phyloP scores from a whole-genome alignment of 2,797 vertebrate species.

The Caiman crocodilus region DNA sequence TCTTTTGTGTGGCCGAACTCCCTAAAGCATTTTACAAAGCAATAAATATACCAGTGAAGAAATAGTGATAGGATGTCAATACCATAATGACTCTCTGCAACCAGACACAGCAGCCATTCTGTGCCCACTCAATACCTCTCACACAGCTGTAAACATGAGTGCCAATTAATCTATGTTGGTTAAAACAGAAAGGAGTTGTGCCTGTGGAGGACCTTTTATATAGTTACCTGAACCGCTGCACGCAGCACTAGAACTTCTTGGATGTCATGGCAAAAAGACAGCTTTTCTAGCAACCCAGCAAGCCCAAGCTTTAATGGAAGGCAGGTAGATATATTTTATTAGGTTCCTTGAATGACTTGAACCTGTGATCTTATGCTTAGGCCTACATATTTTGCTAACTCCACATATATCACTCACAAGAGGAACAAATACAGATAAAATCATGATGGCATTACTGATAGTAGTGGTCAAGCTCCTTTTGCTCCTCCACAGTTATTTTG shows the following conservation, averaged over 20 bases:
- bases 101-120: not conserved
- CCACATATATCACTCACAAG: not conserved
- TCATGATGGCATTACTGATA: not conserved
- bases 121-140: not conserved
- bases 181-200: not conserved
- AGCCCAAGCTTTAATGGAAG: not conserved
- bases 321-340: not conserved
- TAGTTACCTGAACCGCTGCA: not conserved
- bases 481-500: not conserved
- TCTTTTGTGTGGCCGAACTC: slow-evolving; percentile 30
- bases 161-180: not conserved
- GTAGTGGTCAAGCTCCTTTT: not conserved
- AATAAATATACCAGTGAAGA: slow-evolving; percentile 22
- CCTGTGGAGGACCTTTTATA: not conserved
- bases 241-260: not conserved
- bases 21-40: slow-evolving; percentile 36
- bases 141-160: not conserved
- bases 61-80: slow-evolving; percentile 15
- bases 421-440: not conserved
- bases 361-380: not conserved
- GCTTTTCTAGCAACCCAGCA: not conserved
- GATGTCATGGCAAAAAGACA: not conserved
- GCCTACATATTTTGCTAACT: not conserved
- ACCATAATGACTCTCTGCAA: not conserved
- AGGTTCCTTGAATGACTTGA: not conserved